Percentiles rank a stretch among this genome's conserved stretches.
Conservation (phyloP, 1,140 invertebrate species). For the Melanaphis sacchari region DNA sequence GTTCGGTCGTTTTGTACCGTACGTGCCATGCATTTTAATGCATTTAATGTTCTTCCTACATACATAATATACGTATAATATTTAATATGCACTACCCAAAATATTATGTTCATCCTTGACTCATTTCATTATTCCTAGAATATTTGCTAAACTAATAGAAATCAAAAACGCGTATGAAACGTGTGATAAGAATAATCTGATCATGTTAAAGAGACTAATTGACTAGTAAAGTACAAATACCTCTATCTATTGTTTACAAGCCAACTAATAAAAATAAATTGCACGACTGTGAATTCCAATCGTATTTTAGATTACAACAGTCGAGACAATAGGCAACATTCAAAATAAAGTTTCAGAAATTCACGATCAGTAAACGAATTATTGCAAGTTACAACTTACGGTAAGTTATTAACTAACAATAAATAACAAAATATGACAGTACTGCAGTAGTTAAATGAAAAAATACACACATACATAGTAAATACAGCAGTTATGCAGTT, state of each 20-base stretch:
- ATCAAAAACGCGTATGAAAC: neutral
- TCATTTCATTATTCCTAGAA: slow-evolving; percentile 32
- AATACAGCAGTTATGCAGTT: neutral
- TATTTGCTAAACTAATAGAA: neutral
- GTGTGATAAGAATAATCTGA: neutral
- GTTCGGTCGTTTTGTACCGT: neutral
- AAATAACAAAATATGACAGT: neutral
- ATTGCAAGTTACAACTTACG: neutral
- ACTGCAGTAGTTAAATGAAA: neutral
- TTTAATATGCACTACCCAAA: slow-evolving; percentile 21
- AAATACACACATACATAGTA: neutral
- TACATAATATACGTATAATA: neutral
- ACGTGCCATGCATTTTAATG: slow-evolving; percentile 40
- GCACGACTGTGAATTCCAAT: neutral
- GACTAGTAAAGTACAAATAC: neutral
- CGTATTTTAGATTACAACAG: neutral
- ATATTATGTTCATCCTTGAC: slow-evolving; percentile 32
- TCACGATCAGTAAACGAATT: neutral
- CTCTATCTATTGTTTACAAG: neutral
- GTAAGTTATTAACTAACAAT: no score
- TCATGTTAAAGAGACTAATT: neutral
- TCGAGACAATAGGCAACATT: neutral
- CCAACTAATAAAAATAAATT: neutral
- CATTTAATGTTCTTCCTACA: neutral
- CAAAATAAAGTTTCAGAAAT: neutral